A percentile compares a stretch with the other conserved stretches of the same genome.
Conservation (phyloP, 1,140 invertebrate genomes). For the Lepidurus packardi region DNA sequence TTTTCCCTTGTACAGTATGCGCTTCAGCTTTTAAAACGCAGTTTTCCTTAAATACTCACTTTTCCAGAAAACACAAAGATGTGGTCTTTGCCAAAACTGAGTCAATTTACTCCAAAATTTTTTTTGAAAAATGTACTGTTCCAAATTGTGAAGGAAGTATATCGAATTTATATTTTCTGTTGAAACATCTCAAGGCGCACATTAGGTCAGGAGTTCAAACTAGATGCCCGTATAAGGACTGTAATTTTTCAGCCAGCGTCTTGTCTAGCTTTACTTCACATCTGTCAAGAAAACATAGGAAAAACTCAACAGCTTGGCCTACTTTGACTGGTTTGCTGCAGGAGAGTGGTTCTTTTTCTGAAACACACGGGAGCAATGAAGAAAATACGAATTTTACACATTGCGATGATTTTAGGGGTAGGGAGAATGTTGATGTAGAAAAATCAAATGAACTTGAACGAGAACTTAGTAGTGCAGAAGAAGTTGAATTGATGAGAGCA, state of each 20-base stretch:
- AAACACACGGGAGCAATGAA: neutral
- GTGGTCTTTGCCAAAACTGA: neutral
- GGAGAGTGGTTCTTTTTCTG: neutral
- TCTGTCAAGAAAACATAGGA: neutral
- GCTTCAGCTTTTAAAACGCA: slow-evolving; percentile 1
- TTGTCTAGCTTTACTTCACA: neutral
- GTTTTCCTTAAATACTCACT: neutral
- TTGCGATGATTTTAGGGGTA: neutral
- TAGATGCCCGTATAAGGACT: neutral
- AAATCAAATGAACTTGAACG: neutral
- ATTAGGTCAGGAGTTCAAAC: neutral
- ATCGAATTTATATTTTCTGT: neutral
- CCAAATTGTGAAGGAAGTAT: neutral
- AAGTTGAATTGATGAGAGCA: neutral
- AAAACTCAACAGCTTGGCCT: neutral
- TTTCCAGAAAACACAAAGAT: neutral
- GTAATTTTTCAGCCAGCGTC: neutral
- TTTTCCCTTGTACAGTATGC: neutral
- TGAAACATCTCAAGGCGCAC: neutral
- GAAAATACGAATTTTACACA: neutral
- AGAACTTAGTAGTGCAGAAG: neutral
- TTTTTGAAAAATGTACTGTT: neutral
- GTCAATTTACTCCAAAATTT: neutral
- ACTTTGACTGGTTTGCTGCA: neutral
- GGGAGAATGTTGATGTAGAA: neutral